Conservation (phyloP, 2,888 invertebrate species). For the Exocentrus adspersus region DNA sequence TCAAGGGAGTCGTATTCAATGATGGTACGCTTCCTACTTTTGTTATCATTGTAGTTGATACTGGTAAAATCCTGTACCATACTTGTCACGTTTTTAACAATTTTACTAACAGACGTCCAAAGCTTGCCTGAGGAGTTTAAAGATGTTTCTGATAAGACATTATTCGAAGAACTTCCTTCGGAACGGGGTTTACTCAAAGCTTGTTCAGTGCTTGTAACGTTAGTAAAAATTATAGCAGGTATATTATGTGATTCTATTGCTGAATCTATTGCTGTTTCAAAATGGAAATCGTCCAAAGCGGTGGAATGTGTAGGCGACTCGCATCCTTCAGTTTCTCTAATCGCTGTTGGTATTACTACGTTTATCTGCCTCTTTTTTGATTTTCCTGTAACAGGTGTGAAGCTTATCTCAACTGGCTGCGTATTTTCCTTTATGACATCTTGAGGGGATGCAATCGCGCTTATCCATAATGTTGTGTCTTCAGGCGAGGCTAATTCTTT, state of each 20-base stretch:
- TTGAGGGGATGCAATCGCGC: conserved; percentile 29
- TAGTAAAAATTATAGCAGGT: too few relatives aligned
- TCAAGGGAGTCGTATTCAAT: conserved; percentile 35
- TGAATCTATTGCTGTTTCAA: not conserved
- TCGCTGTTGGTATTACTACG: conserved; percentile 39
- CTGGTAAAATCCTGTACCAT: conserved; percentile 25
- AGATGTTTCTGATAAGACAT: not conserved
- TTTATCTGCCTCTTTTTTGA: conserved; percentile 35
- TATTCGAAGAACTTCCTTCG: too few relatives aligned
- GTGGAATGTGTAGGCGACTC: not conserved
- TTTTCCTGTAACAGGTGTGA: conserved; percentile 22
- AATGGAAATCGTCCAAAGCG: not conserved
- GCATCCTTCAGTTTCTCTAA: not conserved
- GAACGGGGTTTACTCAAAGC: not conserved
- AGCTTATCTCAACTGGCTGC: not conserved
- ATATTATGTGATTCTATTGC: too few relatives aligned
- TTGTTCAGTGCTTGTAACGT: not conserved
- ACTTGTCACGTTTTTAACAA: conserved; percentile 32
- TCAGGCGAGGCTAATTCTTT: conserved; percentile 15
- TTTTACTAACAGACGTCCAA: conserved; percentile 34
- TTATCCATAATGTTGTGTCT: conserved; percentile 33
- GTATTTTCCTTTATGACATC: not conserved
- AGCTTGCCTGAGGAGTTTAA: conserved; percentile 10
- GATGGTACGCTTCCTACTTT: conserved; percentile 32
- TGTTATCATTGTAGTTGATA: conserved; percentile 1